Percentiles rank a stretch among this genome's conserved stretches.
Evolutionary conservation across 2,888 invertebrate genomes (phyloP).

Genomic region (Leistus spinibarbis): DNA sequence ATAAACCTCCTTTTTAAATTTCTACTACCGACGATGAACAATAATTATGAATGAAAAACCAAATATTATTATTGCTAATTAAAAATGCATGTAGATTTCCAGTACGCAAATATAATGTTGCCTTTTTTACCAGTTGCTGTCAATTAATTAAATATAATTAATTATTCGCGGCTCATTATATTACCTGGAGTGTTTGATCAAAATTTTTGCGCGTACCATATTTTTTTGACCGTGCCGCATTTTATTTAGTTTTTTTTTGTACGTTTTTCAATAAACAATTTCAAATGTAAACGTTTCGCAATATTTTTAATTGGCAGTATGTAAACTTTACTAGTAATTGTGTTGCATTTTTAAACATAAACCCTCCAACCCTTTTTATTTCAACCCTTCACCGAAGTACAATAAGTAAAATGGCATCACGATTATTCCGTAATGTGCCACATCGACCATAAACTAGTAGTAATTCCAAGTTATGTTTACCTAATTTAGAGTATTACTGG

Average conservation of each 20-base stretch:
- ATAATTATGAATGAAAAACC: too few relatives aligned
- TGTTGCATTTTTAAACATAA: slow-evolving; percentile 36
- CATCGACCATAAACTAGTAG: not conserved
- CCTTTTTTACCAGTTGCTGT: not conserved
- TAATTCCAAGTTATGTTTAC: slow-evolving; percentile 30
- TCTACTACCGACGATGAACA: too few relatives aligned
- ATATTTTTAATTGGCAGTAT: slow-evolving; percentile 36
- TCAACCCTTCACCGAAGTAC: not conserved
- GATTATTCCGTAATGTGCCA: too few relatives aligned
- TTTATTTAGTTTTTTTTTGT: too few relatives aligned
- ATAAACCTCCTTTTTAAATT: too few relatives aligned
- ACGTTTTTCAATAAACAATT: slow-evolving; percentile 36
- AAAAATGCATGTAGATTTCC: not conserved
- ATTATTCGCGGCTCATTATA: slow-evolving; percentile 31
- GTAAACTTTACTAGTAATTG: slow-evolving; percentile 29
- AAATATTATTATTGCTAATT: not conserved
- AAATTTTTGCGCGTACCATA: slow-evolving; percentile 5
- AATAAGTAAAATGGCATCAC: not conserved
- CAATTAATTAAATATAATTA: slow-evolving; percentile 20
- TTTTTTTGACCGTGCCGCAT: slow-evolving; percentile 13
- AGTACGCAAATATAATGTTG: not conserved
- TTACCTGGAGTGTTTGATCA: slow-evolving; percentile 5
- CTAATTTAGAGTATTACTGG: slow-evolving; percentile 29
- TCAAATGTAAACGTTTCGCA: slow-evolving; percentile 31
- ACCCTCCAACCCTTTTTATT: not conserved